phyloP scores from a whole-genome alignment of 2,888 invertebrate species.

The Tanypteryx hageni region DNA sequence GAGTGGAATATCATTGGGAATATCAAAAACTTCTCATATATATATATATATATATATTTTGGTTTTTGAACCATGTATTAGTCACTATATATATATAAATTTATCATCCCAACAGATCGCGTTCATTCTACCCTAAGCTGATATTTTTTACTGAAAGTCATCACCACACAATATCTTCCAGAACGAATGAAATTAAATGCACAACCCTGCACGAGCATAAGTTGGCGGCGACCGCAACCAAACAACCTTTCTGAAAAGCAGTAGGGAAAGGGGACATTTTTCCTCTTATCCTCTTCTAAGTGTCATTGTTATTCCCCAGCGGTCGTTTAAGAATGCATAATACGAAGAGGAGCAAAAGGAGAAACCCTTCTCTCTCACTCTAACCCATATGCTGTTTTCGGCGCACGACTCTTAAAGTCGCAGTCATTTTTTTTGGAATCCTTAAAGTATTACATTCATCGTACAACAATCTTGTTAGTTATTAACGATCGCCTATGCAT shows the following conservation, averaged over 20 bases:
- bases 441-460: not conserved
- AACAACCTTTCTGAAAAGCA: not conserved
- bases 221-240: not conserved
- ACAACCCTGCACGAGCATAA: not conserved
- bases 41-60: too few species aligned
- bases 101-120: not conserved
- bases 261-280: not conserved
- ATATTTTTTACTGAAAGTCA: not conserved
- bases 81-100: too few species aligned
- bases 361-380: constrained; percentile 9
- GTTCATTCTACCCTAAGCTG: not conserved
- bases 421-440: not conserved
- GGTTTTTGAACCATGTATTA: too few species aligned
- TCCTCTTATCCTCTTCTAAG: not conserved
- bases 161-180: not conserved
- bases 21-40: too few species aligned
- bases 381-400: constrained; percentile 6
- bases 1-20: too few species aligned
- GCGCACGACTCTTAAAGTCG: not conserved
- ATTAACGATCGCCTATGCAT: not conserved
- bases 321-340: constrained; percentile 23
- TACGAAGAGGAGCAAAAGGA: not conserved
- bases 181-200: constrained; percentile 26
- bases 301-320: not conserved
- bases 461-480: not conserved